Base-by-base conservation (phyloP, 2,113 vertebrate genomes). In the Pavo muticus region DNA sequence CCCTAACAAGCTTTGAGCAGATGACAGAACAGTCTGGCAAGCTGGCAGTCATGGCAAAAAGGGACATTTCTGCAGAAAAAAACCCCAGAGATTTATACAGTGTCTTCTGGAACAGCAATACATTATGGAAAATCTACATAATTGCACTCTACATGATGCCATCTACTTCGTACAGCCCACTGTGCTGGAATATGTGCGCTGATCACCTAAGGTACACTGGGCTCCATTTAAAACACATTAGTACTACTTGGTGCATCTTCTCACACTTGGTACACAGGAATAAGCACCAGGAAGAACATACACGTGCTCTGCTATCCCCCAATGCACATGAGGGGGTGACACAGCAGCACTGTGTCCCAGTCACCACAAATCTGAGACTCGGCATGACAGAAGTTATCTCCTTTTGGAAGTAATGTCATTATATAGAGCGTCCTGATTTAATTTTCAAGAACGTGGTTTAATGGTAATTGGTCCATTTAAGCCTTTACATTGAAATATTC, bases 1-100 rank as follows among this genome's bases (percentile, higher is more conserved):
- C 71, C 60, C 54, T 87, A 95, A 91, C 84, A 90, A 97, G 94
- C 78, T 88, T 77, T 56, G 68, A 80, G 90, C 87, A 94, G 87
- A 91, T 0, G 23, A 92, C 63, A 90, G 23, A 92, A 88, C 80
- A 88, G 42, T 15, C 70, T 93, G 84, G 61, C 65, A 82, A 79
- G 68, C 45, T 92, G 87, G 78, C 72, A 91, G 35, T 14, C 45
- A 85, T 71, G 94, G 50, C 40, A 80, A 61, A 91, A 82, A 86
- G 56, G 27, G 78, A 45, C 59, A 60, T 52, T 87, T 95, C 63
- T 94, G 82, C 64, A 92, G 76, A 40, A 93, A 93, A 91, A 45
- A 45, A 45, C 2, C 7, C 8, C 71, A 44, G 75, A 68, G 83
- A 92, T 90, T 88, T 84, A 88, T 70, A 24, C 4, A 17, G 11